Conservation (phyloP, 2,113 vertebrate species). For the Hippopotamus amphibius region DNA sequence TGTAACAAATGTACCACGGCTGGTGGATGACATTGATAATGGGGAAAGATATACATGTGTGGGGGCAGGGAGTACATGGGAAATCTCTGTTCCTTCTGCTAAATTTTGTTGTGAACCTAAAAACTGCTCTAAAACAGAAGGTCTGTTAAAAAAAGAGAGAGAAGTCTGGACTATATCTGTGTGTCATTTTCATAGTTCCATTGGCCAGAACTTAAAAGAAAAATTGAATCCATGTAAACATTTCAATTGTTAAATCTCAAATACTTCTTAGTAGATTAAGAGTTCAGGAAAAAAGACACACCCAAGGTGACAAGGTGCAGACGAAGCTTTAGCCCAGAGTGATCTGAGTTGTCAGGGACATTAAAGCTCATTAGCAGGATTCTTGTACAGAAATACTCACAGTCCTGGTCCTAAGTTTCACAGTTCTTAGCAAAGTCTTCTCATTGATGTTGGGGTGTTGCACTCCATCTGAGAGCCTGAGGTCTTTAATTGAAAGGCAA, state of each 20-base stretch:
- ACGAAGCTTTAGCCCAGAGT: slow-evolving; percentile 14
- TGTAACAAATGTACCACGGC: not conserved
- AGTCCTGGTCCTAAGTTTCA: not conserved
- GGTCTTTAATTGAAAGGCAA: slow-evolving; percentile 59
- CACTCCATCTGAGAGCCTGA: slow-evolving; percentile 43
- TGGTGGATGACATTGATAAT: not conserved
- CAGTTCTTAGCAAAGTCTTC: slow-evolving; percentile 49
- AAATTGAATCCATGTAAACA: slow-evolving; percentile 69
- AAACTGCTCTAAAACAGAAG: not conserved
- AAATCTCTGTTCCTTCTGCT: not conserved
- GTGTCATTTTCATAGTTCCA: slow-evolving; percentile 80
- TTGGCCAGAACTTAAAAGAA: slow-evolving; percentile 61
- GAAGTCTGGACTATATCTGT: not conserved
- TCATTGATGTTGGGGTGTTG: slow-evolving; percentile 43
- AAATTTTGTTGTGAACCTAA: not conserved
- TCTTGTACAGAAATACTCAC: not conserved
- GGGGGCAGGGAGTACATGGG: not conserved
- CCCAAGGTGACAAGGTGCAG: not conserved
- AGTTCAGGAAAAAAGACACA: not conserved
- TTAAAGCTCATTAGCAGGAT: not conserved
- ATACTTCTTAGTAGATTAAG: not conserved
- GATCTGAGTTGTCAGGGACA: not conserved
- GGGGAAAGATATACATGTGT: not conserved
- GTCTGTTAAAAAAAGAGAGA: not conserved
- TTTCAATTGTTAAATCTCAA: slow-evolving; percentile 75